These are phyloP conservation scores for Chrysemys picta DNA, from an alignment of 2,113 vertebrate genomes.

Conservation along the genomic window DNA sequence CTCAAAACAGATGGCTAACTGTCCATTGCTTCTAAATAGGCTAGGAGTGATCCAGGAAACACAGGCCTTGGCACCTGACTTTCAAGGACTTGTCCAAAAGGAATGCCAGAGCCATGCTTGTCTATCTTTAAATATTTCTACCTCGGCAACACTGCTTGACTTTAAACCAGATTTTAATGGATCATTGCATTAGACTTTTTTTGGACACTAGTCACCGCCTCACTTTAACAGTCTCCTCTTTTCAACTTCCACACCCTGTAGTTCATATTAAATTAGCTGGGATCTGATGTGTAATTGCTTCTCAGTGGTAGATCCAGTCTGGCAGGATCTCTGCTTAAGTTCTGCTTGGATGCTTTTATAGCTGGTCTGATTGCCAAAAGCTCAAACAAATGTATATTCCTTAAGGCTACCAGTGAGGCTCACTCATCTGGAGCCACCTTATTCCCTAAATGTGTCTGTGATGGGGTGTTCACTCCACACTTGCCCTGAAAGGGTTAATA, in stretches of 20 bases:
- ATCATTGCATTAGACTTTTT: accelerated
- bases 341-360: too few relatives aligned
- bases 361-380: too few relatives aligned
- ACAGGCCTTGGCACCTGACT: neutral
- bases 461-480: too few relatives aligned
- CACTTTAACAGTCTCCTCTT: neutral
- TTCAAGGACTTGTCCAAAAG: neutral
- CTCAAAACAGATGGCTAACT: neutral
- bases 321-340: neutral
- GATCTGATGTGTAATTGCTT: neutral
- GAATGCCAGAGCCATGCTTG: neutral
- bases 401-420: too few relatives aligned
- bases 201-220: neutral
- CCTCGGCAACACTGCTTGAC: neutral
- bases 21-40: too few relatives aligned
- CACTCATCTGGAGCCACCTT: too few relatives aligned
- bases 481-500: too few relatives aligned
- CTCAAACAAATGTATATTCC: too few relatives aligned
- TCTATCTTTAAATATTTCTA: neutral
- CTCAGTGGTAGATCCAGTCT: neutral
- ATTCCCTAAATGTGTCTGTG: too few relatives aligned
- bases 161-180: neutral
- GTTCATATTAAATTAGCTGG: neutral
- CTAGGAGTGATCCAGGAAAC: neutral
- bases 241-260: neutral